Percentiles rank a stretch among this genome's conserved stretches.
Conservation (phyloP, 2,797 vertebrate genomes). For the Sternarchorhynchus goeldii region DNA sequence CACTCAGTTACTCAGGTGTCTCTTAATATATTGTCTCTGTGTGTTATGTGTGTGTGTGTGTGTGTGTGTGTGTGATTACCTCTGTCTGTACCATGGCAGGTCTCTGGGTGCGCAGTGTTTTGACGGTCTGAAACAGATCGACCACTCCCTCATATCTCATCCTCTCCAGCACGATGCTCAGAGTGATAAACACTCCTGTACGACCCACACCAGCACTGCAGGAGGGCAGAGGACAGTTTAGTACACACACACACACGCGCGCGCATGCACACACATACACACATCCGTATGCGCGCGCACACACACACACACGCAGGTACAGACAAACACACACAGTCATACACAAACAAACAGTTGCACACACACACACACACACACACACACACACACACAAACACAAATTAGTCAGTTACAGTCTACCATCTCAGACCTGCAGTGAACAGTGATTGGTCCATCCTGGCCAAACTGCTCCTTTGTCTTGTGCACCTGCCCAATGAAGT, state of each 20-base stretch:
- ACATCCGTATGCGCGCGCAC: not conserved
- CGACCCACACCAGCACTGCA: constrained; percentile 92
- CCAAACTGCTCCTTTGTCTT: constrained; percentile 99
- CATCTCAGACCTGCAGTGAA: constrained; percentile 90
- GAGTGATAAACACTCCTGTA: constrained; percentile 93
- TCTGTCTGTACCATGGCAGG: constrained; percentile 98
- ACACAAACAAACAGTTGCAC: constrained; percentile 18
- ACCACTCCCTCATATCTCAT: constrained; percentile 96
- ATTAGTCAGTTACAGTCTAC: constrained; percentile 6
- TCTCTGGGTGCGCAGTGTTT: constrained; percentile 92
- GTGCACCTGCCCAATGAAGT: constrained; percentile 98
- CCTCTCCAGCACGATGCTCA: constrained; percentile 94
- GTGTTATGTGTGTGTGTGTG: not conserved
- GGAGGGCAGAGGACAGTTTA: constrained; percentile 10
- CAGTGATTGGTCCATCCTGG: constrained; percentile 95
- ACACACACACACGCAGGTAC: not conserved
- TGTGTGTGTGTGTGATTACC: constrained; percentile 69
- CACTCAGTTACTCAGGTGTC: too few relatives aligned
- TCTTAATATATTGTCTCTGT: too few relatives aligned
- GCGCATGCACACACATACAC: not conserved
- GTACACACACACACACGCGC: not conserved
- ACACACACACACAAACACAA: constrained; percentile 29
- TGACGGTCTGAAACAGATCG: constrained; percentile 97
- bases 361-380: constrained; percentile 21
- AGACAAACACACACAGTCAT: constrained; percentile 25